phyloP scores from a whole-genome alignment of 2,888 invertebrate species.

The Caenorhabditis parvicauda region DNA sequence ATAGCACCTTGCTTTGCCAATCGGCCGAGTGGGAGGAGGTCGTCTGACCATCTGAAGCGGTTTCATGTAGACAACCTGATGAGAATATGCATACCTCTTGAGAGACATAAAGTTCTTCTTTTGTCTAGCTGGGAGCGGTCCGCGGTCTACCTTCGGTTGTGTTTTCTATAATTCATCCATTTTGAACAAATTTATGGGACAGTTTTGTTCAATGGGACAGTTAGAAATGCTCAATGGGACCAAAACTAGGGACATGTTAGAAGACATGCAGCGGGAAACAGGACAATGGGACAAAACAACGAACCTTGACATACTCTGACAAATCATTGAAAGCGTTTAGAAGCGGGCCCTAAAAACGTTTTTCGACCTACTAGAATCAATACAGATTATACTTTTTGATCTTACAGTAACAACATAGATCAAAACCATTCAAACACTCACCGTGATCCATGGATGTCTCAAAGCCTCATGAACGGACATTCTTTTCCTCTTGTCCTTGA shows the following conservation, averaged over 20 bases:
- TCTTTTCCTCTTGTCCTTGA: conserved; percentile 78
- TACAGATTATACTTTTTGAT: no score
- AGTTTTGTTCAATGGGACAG: no score
- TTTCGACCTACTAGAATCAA: no score
- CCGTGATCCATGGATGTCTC: conserved; percentile 66
- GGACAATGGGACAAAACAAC: conserved; percentile 44
- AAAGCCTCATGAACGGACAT: conserved; percentile 65
- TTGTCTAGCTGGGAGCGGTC: conserved; percentile 46
- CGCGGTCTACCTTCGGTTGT: conserved; percentile 41
- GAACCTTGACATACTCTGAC: conserved; percentile 61
- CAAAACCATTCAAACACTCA: conserved; percentile 53
- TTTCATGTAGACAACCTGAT: background rate
- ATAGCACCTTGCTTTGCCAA: conserved; percentile 65
- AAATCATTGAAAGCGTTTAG: conserved; percentile 60
- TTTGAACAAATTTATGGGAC: no score
- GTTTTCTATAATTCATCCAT: no score
- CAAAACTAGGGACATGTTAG: background rate
- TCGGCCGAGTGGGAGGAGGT: conserved; percentile 64
- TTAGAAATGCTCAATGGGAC: background rate
- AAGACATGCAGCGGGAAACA: background rate
- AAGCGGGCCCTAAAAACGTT: conserved; percentile 60
- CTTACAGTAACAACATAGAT: conserved; percentile 3
- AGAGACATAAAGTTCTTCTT: conserved; percentile 49
- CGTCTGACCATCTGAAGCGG: conserved; percentile 46
- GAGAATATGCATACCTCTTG: conserved; percentile 23